Conservation (phyloP, 2,888 invertebrate species). For the Pyrochroa serraticornis region DNA sequence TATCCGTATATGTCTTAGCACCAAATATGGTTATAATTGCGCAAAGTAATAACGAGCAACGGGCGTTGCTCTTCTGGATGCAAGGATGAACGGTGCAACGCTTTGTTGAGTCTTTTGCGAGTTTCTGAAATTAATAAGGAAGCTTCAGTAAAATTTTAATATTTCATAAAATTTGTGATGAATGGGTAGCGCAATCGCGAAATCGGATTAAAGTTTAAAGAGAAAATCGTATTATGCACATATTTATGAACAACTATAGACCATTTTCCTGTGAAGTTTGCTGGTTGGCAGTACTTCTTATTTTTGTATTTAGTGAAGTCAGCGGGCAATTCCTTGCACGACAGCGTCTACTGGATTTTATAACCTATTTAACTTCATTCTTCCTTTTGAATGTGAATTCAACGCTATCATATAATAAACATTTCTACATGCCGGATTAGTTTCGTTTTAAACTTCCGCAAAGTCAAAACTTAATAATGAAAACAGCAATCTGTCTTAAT, state of each 20-base stretch:
- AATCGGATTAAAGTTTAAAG: not conserved
- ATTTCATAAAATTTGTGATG: not conserved
- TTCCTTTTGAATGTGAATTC: not conserved
- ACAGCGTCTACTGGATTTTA: conserved; percentile 1
- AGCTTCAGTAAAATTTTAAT: not conserved
- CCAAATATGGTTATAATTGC: no score
- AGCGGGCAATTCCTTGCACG: not conserved
- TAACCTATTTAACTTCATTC: not conserved
- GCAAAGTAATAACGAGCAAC: not conserved
- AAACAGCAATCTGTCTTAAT: no score
- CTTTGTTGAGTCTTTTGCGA: not conserved
- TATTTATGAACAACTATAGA: no score
- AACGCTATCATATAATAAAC: not conserved
- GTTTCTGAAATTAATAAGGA: not conserved
- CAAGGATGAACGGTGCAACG: not conserved
- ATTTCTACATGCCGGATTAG: not conserved
- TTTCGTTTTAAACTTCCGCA: not conserved
- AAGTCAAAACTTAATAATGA: not conserved
- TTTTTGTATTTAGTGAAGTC: conserved; percentile 1
- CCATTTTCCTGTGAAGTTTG: not conserved
- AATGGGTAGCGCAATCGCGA: not conserved
- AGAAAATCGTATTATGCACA: no score
- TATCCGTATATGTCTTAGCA: not conserved
- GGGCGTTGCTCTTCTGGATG: not conserved
- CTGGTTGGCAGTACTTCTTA: not conserved